Evolutionary conservation across 2,797 vertebrate species (phyloP).

Genomic region (Anolis apletophallus): DNA sequence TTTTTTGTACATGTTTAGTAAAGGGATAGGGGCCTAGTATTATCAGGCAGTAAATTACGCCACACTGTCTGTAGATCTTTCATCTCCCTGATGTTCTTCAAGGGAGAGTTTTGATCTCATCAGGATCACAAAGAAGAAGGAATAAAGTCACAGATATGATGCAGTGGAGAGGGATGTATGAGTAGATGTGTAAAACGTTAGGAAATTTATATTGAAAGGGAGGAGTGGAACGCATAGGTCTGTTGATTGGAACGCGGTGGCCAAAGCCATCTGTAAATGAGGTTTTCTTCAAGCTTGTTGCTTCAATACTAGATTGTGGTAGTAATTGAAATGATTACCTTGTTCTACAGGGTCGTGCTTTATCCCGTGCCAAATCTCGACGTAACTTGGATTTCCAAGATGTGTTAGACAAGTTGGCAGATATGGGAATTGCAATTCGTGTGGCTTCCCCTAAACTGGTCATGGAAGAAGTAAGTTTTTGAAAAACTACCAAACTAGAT

Average conservation of each 20-base stretch:
- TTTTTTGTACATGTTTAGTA: not conserved
- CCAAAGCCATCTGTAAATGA: not conserved
- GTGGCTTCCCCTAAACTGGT: conserved; percentile 98
- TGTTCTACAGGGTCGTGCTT: conserved; percentile 87
- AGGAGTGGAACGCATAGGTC: not conserved
- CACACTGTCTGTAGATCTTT: not conserved
- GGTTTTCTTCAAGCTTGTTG: not conserved
- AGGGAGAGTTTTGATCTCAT: not conserved
- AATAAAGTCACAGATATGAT: not conserved
- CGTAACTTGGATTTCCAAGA: conserved; percentile 98
- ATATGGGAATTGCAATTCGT: conserved; percentile 95
- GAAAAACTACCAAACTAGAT: not conserved
- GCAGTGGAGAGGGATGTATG: not conserved
- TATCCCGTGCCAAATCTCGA: conserved; percentile 96
- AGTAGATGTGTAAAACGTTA: not conserved
- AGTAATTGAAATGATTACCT: conserved; percentile 31
- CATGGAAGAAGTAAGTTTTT: conserved; percentile 93
- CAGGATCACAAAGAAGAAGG: not conserved
- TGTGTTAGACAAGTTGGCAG: conserved; percentile 96
- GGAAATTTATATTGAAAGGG: not conserved
- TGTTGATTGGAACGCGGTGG: not conserved
- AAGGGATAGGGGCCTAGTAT: not conserved
- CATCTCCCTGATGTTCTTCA: not conserved
- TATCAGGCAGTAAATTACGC: too few relatives aligned
- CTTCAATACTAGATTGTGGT: not conserved